Conservation (phyloP, 2,113 vertebrate genomes). For the Plectropomus leopardus region DNA sequence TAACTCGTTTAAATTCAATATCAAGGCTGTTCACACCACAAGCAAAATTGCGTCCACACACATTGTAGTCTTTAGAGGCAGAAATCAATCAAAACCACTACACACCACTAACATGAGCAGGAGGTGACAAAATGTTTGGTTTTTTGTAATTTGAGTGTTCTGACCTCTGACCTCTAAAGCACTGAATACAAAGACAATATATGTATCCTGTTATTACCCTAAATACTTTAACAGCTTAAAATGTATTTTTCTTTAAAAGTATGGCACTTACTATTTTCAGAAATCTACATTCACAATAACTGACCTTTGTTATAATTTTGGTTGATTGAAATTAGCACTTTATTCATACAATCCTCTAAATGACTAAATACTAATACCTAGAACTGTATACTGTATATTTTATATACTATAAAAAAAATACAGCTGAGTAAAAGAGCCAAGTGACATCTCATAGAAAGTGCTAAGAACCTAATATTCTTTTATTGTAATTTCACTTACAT, state of each 20-base stretch:
- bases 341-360: background rate
- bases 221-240: too few species aligned
- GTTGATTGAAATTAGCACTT: too few species aligned
- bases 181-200: background rate
- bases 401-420: background rate
- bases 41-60: background rate
- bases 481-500: conserved; percentile 73
- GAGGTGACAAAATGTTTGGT: too few species aligned
- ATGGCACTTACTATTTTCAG: background rate
- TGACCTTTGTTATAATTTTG: too few species aligned
- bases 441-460: conserved; percentile 31
- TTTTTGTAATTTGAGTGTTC: background rate
- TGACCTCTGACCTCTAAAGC: background rate
- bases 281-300: background rate
- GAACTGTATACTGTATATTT: too few species aligned
- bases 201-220: background rate
- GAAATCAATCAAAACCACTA: background rate
- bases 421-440: background rate
- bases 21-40: background rate
- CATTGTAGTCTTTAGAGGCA: background rate
- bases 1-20: background rate
- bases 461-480: conserved; percentile 71
- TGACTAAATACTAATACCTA: background rate
- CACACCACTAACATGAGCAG: too few species aligned
- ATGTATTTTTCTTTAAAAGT: too few species aligned